Base-by-base conservation (phyloP, 2,888 invertebrate genomes). In the Diloba caeruleocephala region DNA sequence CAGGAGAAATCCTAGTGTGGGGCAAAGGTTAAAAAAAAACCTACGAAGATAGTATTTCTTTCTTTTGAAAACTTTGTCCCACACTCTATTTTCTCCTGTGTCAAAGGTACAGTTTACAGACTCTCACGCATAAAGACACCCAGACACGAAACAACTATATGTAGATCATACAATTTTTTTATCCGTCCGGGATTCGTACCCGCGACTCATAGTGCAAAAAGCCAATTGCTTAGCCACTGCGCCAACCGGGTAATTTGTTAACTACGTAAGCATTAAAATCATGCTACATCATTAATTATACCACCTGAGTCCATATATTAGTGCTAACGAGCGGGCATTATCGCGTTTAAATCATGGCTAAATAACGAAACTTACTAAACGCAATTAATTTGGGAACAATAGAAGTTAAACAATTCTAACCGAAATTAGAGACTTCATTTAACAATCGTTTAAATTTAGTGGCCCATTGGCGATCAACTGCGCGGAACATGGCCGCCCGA, bases 371-470 rank as follows among this genome's bases (percentile, higher is more conserved):
- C 66, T 62, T 62, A 53, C 66, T 64, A 65, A 74, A 65, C 55
- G 54, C 55, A 50, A 54, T 69, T 54, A 54, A 57, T 68, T 62
- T 56, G 54, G 10, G 42, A 68, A 77, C 77, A 79, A 78, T 74
- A 62, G 71, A 64, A 63, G 62, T 66, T 61, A 51, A 77, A 74
- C 78, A 71, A 71, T 71, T 66, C 59, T 71, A 64, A 73, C 76
- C 69, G 57, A 75, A 78, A 76, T 79, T 75, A 76, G 74, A 74
- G 72, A 78, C 74, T 71, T 71, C 71, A 78, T 73, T 79, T 72
- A 71, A 71, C 78, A 79, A 78, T 78, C 72, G 70, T 74, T 75
- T 70, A 69, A 76, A 73, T 78, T 77, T 72, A 74, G 68, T 74
- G 69, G 59, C 44, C 67, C 73, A 77, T 80, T 77, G 73, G 58